Base-by-base conservation (phyloP, 2,113 vertebrate genomes). In the Toxostoma redivivum region DNA sequence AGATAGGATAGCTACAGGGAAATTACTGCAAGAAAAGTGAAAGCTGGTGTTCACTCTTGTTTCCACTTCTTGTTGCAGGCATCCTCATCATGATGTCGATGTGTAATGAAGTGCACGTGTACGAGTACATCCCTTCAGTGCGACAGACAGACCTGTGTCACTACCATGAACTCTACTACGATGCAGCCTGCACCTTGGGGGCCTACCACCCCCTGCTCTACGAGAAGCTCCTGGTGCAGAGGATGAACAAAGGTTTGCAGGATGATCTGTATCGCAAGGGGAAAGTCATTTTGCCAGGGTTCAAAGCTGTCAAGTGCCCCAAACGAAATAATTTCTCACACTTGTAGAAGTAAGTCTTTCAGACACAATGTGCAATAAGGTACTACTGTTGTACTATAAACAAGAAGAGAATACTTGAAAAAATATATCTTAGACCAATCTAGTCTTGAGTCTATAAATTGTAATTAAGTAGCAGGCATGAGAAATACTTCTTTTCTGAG, bases 71-170 rank as follows among this genome's bases (percentile, higher is more conserved):
- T 33, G 5, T 72, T 81, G 35, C 98, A 99, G 99, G 99, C 47
- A 99, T 99, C 95, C 97, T 99, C 81, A 95, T 99, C 97, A 99
- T 99, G 99, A 99, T 99, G 99, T 98, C 99, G 51, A 96, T 99
- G 95, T 99, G 99, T 69, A 95, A 98, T 1, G 98, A 99, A 94
- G 99, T 99, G 48, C 98, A 99, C 0, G 99, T 99, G 51, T 99
- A 99, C 1, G 99, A 99, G 62, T 99, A 99, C 97, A 98, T 99
- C 94, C 99, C 99, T 9, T 99, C 99, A 3, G 93, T 98, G 88
- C 98, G 99, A 58, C 99, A 99, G 97, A 99, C 99, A 0, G 99
- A 99, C 92, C 98, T 99, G 2, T 99, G 99, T 95, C 99, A 99
- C 97, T 99, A 99, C 97, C 99, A 99, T 1, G 99, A 99, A 97